phyloP scores from a whole-genome alignment of 2,113 vertebrate species.

The Heterotilapia buettikoferi region DNA sequence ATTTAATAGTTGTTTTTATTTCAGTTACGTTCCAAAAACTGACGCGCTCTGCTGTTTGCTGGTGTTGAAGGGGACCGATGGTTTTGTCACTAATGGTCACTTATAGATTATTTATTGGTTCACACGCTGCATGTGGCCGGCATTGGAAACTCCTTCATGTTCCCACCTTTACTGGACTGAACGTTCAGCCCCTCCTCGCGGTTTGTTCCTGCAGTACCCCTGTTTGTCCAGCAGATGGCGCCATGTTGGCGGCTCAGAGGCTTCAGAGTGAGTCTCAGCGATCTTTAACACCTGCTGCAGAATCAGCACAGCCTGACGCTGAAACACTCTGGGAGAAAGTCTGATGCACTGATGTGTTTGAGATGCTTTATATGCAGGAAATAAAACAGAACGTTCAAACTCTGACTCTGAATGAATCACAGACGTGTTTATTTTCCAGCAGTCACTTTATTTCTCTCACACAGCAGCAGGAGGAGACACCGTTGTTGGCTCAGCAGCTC shows the following conservation, averaged over 20 bases:
- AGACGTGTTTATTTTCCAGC: neutral
- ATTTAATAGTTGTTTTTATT: neutral
- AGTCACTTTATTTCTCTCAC: neutral
- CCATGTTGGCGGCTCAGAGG: neutral
- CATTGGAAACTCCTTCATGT: neutral
- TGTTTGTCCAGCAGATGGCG: neutral
- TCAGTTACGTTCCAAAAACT: neutral
- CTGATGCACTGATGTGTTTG: neutral
- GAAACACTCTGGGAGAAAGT: neutral
- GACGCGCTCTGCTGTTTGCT: neutral
- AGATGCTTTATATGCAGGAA: neutral
- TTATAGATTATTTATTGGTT: neutral
- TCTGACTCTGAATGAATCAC: neutral
- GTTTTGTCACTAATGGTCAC: neutral
- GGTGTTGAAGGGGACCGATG: rapidly evolving
- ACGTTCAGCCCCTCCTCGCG: neutral
- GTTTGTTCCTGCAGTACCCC: neutral
- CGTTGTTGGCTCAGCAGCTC: neutral
- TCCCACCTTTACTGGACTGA: neutral
- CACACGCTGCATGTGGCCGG: no score
- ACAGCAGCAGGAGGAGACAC: neutral
- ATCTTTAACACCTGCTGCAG: neutral
- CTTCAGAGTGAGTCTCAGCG: neutral
- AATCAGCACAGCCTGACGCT: neutral
- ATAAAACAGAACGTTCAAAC: rapidly evolving